phyloP scores from a whole-genome alignment of 2,113 vertebrate genomes.

The Cettia cetti region DNA sequence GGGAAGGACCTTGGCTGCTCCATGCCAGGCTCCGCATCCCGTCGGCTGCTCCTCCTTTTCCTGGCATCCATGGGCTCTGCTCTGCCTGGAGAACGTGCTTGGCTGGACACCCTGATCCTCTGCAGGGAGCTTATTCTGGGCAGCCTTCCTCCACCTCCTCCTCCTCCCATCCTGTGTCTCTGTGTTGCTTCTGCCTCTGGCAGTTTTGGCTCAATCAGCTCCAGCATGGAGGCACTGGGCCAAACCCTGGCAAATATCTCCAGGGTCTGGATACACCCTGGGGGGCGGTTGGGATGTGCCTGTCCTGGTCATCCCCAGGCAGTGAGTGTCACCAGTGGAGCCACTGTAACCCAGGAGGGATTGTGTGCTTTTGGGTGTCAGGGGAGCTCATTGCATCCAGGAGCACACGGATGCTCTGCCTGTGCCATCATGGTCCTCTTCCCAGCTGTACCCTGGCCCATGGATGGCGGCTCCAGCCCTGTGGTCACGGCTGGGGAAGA shows the following conservation, averaged over 20 bases:
- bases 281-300: rapidly evolving
- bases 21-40: neutral
- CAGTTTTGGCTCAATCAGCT: neutral
- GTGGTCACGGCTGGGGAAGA: neutral
- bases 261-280: rapidly evolving
- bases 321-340: neutral
- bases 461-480: neutral
- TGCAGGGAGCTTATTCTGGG: neutral
- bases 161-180: neutral
- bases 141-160: neutral
- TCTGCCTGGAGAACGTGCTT: neutral
- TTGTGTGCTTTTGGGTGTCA: rapidly evolving
- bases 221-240: neutral
- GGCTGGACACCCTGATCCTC: neutral
- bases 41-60: slow-evolving; percentile 1
- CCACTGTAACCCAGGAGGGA: rapidly evolving
- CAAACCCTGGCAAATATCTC: neutral
- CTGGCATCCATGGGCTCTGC: neutral
- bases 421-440: rapidly evolving
- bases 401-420: neutral
- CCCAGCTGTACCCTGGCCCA: neutral
- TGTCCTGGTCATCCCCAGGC: too few relatives aligned
- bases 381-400: neutral
- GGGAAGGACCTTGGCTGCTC: slow-evolving; percentile 39
- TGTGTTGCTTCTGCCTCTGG: rapidly evolving